Base-by-base conservation (phyloP, 2,797 vertebrate species). In the Serranus cabrilla region DNA sequence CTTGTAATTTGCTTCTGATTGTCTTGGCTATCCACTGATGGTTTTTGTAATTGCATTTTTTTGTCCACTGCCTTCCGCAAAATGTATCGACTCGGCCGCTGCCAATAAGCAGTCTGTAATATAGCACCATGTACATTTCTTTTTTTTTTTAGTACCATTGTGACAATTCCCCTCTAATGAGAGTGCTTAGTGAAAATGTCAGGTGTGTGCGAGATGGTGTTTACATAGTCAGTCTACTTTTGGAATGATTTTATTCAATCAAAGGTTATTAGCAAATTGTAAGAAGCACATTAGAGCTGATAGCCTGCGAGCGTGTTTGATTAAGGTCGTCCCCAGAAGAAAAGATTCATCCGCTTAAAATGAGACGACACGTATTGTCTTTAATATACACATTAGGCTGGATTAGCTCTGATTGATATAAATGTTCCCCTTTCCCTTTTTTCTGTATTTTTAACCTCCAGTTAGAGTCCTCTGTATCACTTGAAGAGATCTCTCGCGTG, bases 1-100 rank as follows among this genome's bases (percentile, higher is more conserved):
- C 90, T 87, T 61, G 74, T 86, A 64, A 93, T 92, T 90, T 90
- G 80, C 78, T 81, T 87, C 71, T 64, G 73, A 91, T 90, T 83
- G 82, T 91, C 78, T 88, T 60, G 52, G 70, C 68, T 27, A 59
- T 70, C 79, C 69, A 56, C 83, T 77, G 52, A 82, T 83, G 68
- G 49, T 78, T 84, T 86, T 76, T 10, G 56, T 84, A 87, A 89
- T 92, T 80, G 67, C 20, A 74, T 84, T 79, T 74, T 80, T 65
- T 52, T 59, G 14, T 64, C 54, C 45, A 16, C 71, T 69, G 74
- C 39, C 71, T 74, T 39, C 55, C 12, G 20, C 61, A 27, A 59
- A 49, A 80, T 76, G 52, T 64, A 85, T 80, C 49, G 65, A 82
- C 60, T 21, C 55, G 54, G 85, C 77, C 67, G 31, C 52, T n/a